Conservation (phyloP, 1,140 invertebrate species). For the Drosophila kanapiae region DNA sequence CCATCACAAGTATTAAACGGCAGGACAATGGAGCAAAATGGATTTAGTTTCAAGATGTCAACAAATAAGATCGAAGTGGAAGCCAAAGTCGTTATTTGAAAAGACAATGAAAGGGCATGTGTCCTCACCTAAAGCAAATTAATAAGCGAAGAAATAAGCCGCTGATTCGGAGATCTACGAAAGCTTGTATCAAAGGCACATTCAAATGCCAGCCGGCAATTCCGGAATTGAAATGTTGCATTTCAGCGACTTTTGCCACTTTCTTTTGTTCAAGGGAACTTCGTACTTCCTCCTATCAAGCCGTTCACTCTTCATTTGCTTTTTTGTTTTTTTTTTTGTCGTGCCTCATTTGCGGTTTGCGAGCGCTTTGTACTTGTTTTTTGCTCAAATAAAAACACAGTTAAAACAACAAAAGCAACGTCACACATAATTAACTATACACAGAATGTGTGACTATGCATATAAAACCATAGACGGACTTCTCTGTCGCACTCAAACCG, state of each 20-base stretch:
- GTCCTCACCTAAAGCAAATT: background rate
- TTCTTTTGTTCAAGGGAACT: slow-evolving; percentile 50
- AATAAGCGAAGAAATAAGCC: background rate
- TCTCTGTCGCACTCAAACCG: slow-evolving; percentile 7
- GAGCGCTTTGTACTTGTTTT: slow-evolving; percentile 46
- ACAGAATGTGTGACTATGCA: slow-evolving; percentile 37
- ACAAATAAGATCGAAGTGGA: background rate
- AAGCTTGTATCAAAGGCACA: background rate
- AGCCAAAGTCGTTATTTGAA: background rate
- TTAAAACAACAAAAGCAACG: slow-evolving; percentile 38
- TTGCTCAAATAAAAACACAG: slow-evolving; percentile 38
- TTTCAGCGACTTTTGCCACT: slow-evolving; percentile 39
- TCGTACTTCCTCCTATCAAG: slow-evolving; percentile 33
- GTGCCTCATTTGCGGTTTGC: slow-evolving; percentile 53
- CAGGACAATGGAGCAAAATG: no score
- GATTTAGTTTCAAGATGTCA: no score
- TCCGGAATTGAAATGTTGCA: slow-evolving; percentile 43
- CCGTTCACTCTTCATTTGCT: slow-evolving; percentile 40
- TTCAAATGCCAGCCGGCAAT: slow-evolving; percentile 13
- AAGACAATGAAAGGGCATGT: background rate
- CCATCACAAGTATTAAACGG: no score
- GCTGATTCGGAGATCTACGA: background rate
- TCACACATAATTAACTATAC: slow-evolving; percentile 70
- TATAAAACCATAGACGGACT: slow-evolving; percentile 2
- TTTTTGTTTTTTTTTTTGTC: slow-evolving; percentile 13